Conservation (phyloP, 53 echinoderm and acorn worm genomes). For the Glandiceps talaboti region DNA sequence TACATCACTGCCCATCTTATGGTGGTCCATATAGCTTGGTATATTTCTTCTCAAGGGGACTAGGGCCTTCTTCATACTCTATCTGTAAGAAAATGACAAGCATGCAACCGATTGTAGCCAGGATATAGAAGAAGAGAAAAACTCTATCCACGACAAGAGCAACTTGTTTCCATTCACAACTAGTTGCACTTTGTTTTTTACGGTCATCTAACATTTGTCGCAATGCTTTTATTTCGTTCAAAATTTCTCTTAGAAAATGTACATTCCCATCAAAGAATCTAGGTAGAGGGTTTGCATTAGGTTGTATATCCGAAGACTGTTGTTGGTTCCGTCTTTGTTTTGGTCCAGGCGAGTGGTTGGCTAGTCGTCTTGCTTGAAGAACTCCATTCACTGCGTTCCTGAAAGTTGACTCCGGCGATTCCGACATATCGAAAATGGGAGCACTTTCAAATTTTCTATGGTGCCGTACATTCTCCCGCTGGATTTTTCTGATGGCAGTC, state of each 20-base stretch:
- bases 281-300: neutral
- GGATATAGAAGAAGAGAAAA: constrained; percentile 73
- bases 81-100: neutral
- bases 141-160: constrained; percentile 80
- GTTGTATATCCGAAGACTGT: neutral
- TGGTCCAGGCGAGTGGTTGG: neutral
- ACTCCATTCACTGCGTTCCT: neutral
- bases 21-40: too few relatives aligned
- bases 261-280: neutral
- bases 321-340: neutral
- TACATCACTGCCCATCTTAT: too few relatives aligned
- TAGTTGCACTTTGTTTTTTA: constrained; percentile 34
- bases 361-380: neutral
- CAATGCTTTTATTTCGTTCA: constrained; percentile 68
- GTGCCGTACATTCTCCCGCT: neutral
- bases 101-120: constrained; percentile 27
- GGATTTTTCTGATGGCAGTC: constrained; percentile 3
- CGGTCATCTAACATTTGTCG: constrained; percentile 40
- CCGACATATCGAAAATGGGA: neutral
- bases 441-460: neutral
- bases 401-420: neutral
- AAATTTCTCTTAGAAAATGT: constrained; percentile 41
- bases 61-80: neutral
- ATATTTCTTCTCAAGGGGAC: too few relatives aligned
- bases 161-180: constrained; percentile 91